phyloP scores from a whole-genome alignment of 2,113 vertebrate genomes.

The Turnix velox region DNA sequence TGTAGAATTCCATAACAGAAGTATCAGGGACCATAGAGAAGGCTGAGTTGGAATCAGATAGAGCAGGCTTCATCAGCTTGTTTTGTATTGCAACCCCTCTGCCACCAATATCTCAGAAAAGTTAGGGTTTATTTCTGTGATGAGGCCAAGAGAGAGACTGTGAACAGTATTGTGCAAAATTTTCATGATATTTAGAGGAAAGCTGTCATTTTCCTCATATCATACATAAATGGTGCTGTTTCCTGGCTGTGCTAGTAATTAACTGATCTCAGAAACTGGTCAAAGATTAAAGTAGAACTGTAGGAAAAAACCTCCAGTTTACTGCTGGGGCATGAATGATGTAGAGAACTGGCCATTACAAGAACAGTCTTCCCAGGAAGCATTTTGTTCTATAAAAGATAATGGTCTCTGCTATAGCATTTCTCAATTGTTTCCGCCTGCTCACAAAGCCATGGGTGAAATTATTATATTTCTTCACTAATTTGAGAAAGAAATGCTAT shows the following conservation, averaged over 20 bases:
- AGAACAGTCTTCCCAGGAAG: not conserved
- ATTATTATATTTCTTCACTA: not conserved
- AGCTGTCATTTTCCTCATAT: not conserved
- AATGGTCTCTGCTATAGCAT: not conserved
- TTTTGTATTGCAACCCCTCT: not conserved
- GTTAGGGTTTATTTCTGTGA: not conserved
- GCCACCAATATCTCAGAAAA: not conserved
- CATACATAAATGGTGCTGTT: accelerated
- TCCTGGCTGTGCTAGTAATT: not conserved
- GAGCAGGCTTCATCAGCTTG: not conserved
- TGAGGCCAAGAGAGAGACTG: not conserved
- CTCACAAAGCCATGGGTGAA: not conserved
- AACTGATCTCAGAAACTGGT: not conserved
- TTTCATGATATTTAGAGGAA: not conserved
- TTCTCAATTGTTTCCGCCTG: not conserved
- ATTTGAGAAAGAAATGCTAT: not conserved
- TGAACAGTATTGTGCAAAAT: not conserved
- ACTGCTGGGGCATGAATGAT: not conserved
- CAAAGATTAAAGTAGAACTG: not conserved
- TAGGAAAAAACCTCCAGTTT: not conserved
- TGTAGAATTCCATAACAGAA: not conserved
- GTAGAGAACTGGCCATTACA: not conserved
- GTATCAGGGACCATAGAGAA: not conserved
- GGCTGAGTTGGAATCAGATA: not conserved
- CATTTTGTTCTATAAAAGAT: not conserved